phyloP scores from a whole-genome alignment of 2,888 invertebrate species.

The Vandiemenella viatica region DNA sequence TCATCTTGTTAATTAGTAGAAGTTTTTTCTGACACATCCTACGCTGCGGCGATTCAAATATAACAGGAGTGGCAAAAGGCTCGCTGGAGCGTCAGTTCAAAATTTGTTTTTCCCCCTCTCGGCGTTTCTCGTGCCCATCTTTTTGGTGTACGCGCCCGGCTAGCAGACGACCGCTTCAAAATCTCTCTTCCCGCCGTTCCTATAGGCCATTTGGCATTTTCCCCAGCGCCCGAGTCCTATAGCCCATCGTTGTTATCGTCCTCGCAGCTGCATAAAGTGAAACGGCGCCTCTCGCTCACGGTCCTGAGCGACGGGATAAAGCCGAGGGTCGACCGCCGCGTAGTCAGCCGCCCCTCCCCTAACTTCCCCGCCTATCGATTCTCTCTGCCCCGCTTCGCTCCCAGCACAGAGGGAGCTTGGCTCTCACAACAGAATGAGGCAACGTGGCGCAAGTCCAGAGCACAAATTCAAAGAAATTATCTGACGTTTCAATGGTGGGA shows the following conservation, averaged over 20 bases:
- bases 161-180: conserved; percentile 15
- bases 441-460: conserved; percentile 30
- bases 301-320: conserved; percentile 6
- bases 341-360: conserved; percentile 4
- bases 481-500: conserved; percentile 19
- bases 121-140: conserved; percentile 2
- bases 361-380: conserved; percentile 7
- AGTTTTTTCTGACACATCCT: no score
- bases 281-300: conserved; percentile 14
- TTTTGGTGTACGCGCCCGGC: conserved; percentile 10
- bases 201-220: conserved; percentile 33
- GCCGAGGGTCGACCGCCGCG: conserved; percentile 10
- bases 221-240: conserved; percentile 27
- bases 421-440: conserved; percentile 7
- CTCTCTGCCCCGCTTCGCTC: conserved; percentile 14
- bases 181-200: conserved; percentile 20
- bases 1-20: no score
- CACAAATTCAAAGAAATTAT: conserved; percentile 31
- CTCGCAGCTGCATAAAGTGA: conserved; percentile 35
- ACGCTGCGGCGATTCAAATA: no score
- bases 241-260: conserved; percentile 35
- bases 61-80: no score
- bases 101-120: no score
- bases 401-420: background rate
- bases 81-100: no score